These are phyloP conservation scores for Orthonyx spaldingii DNA, from an alignment of 2,113 vertebrate species.

Conservation along the genomic window DNA sequence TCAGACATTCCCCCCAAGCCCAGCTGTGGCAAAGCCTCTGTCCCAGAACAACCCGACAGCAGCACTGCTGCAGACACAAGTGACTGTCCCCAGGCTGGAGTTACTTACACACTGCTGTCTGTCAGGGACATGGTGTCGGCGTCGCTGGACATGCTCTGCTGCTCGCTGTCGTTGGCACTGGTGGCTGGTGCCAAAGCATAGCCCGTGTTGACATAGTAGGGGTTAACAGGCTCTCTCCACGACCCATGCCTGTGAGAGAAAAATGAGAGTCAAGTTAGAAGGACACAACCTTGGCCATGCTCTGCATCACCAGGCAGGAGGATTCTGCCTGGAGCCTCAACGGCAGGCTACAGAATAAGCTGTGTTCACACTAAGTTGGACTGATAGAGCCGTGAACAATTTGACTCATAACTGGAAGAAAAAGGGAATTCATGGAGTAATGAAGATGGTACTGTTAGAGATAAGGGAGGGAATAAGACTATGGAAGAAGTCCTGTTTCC, in stretches of 20 bases:
- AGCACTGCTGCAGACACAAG: accelerated
- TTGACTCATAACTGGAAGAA: not conserved
- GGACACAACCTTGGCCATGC: not conserved
- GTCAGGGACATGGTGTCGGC: constrained; percentile 94
- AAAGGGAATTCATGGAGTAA: not conserved
- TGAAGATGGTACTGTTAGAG: not conserved
- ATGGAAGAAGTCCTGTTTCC: not conserved
- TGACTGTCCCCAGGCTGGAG: not conserved
- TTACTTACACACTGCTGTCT: constrained; percentile 89
- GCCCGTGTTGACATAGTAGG: constrained; percentile 94
- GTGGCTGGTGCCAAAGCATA: constrained; percentile 91
- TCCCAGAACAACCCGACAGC: not conserved
- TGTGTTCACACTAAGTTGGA: not conserved
- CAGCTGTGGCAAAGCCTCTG: not conserved
- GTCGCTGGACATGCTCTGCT: constrained; percentile 98
- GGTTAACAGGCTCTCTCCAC: constrained; percentile 89
- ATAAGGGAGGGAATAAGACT: not conserved
- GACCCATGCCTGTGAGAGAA: constrained; percentile 73
- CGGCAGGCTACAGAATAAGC: not conserved
- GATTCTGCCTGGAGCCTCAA: not conserved
- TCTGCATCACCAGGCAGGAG: not conserved
- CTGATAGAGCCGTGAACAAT: not conserved
- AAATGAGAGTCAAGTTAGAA: not conserved
- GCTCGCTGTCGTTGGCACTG: constrained; percentile 98
- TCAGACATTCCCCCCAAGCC: not conserved